These are phyloP conservation scores for Tenthredo distinguenda DNA, from an alignment of 2,888 invertebrate genomes.

Conservation along the genomic window DNA sequence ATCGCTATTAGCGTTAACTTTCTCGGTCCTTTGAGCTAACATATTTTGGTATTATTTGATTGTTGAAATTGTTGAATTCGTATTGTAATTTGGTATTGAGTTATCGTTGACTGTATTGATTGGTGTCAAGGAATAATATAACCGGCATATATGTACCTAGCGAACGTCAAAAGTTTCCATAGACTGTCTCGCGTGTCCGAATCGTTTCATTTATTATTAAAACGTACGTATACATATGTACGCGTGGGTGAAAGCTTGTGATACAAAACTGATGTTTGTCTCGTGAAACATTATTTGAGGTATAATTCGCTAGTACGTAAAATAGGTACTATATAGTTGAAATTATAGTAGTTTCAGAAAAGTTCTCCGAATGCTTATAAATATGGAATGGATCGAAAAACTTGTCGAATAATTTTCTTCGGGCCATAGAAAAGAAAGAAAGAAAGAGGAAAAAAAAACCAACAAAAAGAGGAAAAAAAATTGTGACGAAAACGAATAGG, in stretches of 20 bases:
- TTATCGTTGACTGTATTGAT: slow-evolving; percentile 23
- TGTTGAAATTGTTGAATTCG: background rate
- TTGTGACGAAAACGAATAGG: slow-evolving; percentile 41
- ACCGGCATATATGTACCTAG: background rate
- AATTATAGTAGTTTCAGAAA: slow-evolving; percentile 28
- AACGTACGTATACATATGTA: background rate
- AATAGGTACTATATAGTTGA: background rate
- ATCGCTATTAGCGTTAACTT: background rate
- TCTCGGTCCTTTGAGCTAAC: background rate
- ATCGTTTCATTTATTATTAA: slow-evolving; percentile 47
- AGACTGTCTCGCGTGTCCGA: slow-evolving; percentile 34
- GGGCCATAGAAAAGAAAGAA: slow-evolving; percentile 29
- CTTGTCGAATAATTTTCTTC: slow-evolving; percentile 10
- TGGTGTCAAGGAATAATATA: background rate
- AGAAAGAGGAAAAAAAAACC: slow-evolving; percentile 52
- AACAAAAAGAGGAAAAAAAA: slow-evolving; percentile 29
- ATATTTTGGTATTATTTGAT: background rate
- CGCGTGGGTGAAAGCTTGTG: background rate
- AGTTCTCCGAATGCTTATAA: slow-evolving; percentile 40
- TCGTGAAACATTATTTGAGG: slow-evolving; percentile 31
- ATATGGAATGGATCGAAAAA: slow-evolving; percentile 22
- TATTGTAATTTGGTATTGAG: slow-evolving; percentile 3
- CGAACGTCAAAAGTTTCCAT: background rate
- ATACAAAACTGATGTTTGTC: slow-evolving; percentile 26
- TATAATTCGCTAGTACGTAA: slow-evolving; percentile 12